These are phyloP conservation scores for Tridacna crocea DNA, from an alignment of 2,888 invertebrate genomes.

Conservation along the genomic window DNA sequence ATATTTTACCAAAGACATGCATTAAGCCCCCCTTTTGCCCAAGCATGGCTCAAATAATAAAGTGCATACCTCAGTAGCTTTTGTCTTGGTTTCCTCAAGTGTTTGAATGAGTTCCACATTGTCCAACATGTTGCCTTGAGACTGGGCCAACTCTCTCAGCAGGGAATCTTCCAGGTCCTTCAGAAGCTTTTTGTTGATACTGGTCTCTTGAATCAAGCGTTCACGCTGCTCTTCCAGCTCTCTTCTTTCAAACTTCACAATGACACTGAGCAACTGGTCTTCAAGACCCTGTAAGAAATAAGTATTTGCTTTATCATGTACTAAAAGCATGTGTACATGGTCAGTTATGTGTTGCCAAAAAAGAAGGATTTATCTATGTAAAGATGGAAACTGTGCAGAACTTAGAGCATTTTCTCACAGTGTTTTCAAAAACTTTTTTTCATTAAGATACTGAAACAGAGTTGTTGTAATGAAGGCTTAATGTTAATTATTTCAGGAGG, in stretches of 20 bases:
- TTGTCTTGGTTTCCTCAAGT: slow-evolving; percentile 94
- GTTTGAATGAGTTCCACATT: slow-evolving; percentile 94
- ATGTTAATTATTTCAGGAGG: too few species aligned
- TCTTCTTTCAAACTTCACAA: slow-evolving; percentile 93
- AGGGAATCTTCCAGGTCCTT: slow-evolving; percentile 94
- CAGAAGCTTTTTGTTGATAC: slow-evolving; percentile 92
- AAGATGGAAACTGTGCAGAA: too few species aligned
- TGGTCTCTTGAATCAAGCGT: slow-evolving; percentile 91
- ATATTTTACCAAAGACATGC: too few species aligned
- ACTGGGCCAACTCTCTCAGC: slow-evolving; percentile 92
- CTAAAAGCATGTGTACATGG: neutral
- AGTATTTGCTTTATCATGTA: neutral
- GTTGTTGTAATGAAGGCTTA: too few species aligned
- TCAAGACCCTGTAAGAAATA: slow-evolving; percentile 89
- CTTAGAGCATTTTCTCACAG: too few species aligned
- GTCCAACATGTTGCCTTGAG: slow-evolving; percentile 96
- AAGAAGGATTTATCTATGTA: too few species aligned
- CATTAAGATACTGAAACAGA: too few species aligned
- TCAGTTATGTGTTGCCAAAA: neutral
- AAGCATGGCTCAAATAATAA: too few species aligned
- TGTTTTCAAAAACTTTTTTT: too few species aligned
- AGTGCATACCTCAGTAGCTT: slow-evolving; percentile 90
- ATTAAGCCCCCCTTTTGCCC: neutral
- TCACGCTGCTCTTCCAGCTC: slow-evolving; percentile 95
- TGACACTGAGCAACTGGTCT: slow-evolving; percentile 95